Evolutionary conservation across 2,888 invertebrate species (phyloP).

Genomic region (Holacanthella duospinosa): DNA sequence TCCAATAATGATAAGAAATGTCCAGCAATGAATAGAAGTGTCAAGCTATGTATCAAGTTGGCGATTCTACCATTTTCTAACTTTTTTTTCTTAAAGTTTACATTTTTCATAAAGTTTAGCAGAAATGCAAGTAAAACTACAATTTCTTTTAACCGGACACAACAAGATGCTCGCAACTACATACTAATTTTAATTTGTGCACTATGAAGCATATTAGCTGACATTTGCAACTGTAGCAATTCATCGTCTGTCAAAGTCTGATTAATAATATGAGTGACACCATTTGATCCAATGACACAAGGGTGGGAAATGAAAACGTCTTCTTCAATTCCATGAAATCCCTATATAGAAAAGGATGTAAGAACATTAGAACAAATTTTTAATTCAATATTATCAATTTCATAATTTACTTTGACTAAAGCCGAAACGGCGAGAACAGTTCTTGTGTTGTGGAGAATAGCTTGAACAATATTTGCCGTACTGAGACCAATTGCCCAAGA

Average conservation of each 20-base stretch:
- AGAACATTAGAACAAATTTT: background rate
- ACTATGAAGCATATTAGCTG: constrained; percentile 38
- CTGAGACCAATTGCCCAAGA: constrained; percentile 84
- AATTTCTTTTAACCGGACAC: too few species aligned
- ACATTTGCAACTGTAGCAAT: constrained; percentile 36
- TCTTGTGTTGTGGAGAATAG: constrained; percentile 60
- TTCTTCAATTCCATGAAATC: constrained; percentile 43
- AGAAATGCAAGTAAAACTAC: too few species aligned
- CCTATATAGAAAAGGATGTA: constrained; percentile 37
- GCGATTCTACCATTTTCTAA: too few species aligned
- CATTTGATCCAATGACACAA: constrained; percentile 40
- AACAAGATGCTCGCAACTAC: too few species aligned
- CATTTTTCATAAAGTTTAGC: too few species aligned
- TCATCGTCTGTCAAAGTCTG: constrained; percentile 39
- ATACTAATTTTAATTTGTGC: constrained; percentile 37
- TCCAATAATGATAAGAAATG: too few species aligned
- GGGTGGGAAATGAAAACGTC: constrained; percentile 46
- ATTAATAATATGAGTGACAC: constrained; percentile 40
- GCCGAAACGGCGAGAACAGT: constrained; percentile 71
- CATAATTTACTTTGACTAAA: constrained; percentile 60
- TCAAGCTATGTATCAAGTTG: too few species aligned
- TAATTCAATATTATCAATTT: constrained; percentile 15
- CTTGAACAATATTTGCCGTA: constrained; percentile 57
- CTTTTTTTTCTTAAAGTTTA: too few species aligned
- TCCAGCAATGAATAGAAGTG: too few species aligned